Evolutionary conservation across 2,888 invertebrate species (phyloP).

Genomic region (Ephialtes manifestator): DNA sequence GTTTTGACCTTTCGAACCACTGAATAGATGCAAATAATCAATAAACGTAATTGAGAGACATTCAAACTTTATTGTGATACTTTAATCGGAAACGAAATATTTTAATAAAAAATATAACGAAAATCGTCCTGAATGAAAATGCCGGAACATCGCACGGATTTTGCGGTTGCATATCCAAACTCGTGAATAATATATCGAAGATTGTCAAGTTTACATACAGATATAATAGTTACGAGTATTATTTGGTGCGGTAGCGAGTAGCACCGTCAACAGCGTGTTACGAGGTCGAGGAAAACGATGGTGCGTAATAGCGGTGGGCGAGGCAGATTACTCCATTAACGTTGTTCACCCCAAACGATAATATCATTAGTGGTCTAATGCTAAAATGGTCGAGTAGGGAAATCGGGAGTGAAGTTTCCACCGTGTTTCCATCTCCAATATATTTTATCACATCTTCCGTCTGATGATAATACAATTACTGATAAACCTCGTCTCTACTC

Average conservation of each 20-base stretch:
- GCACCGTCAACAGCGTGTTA: slow-evolving; percentile 7
- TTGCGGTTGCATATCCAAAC: slow-evolving; percentile 9
- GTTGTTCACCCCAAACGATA: slow-evolving; percentile 55
- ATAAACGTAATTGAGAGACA: slow-evolving; percentile 15
- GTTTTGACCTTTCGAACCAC: background rate
- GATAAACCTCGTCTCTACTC: too few species aligned
- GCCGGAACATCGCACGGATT: slow-evolving; percentile 15
- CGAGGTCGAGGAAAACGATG: slow-evolving; percentile 47
- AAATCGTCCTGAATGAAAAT: slow-evolving; percentile 20
- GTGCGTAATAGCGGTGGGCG: slow-evolving; percentile 23
- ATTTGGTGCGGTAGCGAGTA: slow-evolving; percentile 33
- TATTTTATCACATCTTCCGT: too few species aligned
- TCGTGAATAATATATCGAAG: slow-evolving; percentile 10
- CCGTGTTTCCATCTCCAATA: too few species aligned
- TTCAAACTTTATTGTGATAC: background rate
- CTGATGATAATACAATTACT: too few species aligned
- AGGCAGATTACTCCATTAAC: slow-evolving; percentile 62
- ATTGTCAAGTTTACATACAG: background rate
- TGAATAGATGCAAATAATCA: background rate
- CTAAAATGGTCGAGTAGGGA: slow-evolving; percentile 47
- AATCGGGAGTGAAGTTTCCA: too few species aligned
- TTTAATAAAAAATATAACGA: slow-evolving; percentile 48
- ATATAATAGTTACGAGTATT: slow-evolving; percentile 8
- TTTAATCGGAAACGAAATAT: background rate
- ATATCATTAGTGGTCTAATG: slow-evolving; percentile 54